Base-by-base conservation (phyloP, 2,888 invertebrate species). In the Tethea ocularis region DNA sequence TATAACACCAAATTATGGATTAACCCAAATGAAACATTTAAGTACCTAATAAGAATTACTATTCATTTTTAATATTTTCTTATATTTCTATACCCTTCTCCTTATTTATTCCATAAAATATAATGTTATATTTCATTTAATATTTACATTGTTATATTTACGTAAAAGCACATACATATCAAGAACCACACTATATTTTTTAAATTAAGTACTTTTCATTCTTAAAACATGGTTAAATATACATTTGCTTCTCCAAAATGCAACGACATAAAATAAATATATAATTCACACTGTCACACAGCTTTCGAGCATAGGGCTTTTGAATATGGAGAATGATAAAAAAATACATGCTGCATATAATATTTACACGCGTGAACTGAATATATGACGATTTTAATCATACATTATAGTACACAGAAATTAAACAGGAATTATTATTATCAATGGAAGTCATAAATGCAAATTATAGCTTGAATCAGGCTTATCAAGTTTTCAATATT, bases 21-120 rank as follows among this genome's bases (percentile, higher is more conserved):
- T 59, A 24, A 57, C 38, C 59, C 61, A 59, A 38, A 59, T 36
- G 41, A 46, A 56, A 61, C 57, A 60, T 53, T 53, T 60, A 57
- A 53, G 46, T 46, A 46, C 46, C 2, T 58, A 56, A 56, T 33
- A 51, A 61, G 41, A 57, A 62, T 17, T 36, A 52, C 56, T 55
- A 46, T 46, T 3, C 5, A 26, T 33, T 33, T 33, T 13, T 33
- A 38, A 52, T 38, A 58, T 62, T 52, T 38, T 66, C 63, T 64
- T 67, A 38, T 38, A 59, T 72, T 61, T 60, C 59, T 67, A 65
- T 72, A 74, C 69, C 72, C 72, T 70, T 74, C 64, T 72, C 57
- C 60, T 67, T 54, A 36, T 22, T 54, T 67, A 70, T 22, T 57
- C 52, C 55, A 57, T 71, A 68, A 63, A 60, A 52, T 70, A 64